Base-by-base conservation (phyloP, 1,140 invertebrate species). In the Drosophila saltans region DNA sequence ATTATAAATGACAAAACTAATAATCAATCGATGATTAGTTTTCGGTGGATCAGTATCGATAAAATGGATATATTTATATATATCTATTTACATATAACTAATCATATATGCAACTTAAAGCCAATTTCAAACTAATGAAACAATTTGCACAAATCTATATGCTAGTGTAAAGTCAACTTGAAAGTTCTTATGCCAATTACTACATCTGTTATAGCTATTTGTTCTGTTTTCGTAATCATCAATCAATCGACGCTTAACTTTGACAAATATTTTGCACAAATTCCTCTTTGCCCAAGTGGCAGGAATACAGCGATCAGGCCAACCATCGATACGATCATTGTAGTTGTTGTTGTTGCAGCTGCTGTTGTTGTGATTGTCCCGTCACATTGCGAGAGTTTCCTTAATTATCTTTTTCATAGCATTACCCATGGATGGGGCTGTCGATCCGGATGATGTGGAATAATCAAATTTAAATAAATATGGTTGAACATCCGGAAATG, bases 401-500 rank as follows among this genome's bases (percentile, higher is more conserved):
- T 96, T 96, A 39, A 98, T 95, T 39, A 98, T 94, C 92, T 98
- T 98, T 84, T 97, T 97, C 94, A 98, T 96, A 1, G 97, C 97
- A 78, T 96, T 97, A 30, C 96, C 95, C 78, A 97, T 96, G 1
- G 96, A 96, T 1, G 95, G 94, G 59, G 94, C 94, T 16, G 95
- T 93, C 33, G 96, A 95, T 40, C 96, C 95, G 8, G 45, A 52
- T 36, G 95, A 94, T 33, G 96, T 94, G 28, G 95, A 95, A 91
- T 96, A 97, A 64, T 96, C 96, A 48, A 97, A 93, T 93, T 97
- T 98, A 93, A 98, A 98, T 71, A 99, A 94, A 93, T 99, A 99
- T 40, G 98, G 98, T 92, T 99, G 98, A 55, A 98, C 96, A 92
- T 99, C 98, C 2, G 94, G 93, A 93, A 96, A 98, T 9, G 95